Conservation (phyloP, 2,888 invertebrate species). For the Ormyrus thymus region DNA sequence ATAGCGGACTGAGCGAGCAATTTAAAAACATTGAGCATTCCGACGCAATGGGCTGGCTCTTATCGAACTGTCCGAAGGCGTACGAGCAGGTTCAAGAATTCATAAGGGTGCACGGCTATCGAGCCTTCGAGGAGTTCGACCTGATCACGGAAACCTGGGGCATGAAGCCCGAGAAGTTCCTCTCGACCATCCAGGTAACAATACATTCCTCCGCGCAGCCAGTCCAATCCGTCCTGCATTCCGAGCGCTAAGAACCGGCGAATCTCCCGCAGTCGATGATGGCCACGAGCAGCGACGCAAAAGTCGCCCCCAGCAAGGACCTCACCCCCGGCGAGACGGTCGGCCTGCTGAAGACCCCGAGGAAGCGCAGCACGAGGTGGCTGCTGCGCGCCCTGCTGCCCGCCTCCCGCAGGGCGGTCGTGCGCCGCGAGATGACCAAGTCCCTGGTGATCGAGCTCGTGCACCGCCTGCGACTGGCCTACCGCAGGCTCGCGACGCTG, state of each 20-base stretch:
- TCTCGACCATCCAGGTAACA: constrained; percentile 79
- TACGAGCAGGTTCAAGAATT: constrained; percentile 78
- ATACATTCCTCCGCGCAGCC: not conserved
- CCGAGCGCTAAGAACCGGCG: too few species aligned
- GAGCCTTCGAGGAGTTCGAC: constrained; percentile 84
- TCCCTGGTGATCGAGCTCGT: constrained; percentile 77
- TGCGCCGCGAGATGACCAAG: constrained; percentile 82
- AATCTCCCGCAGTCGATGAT: constrained; percentile 53
- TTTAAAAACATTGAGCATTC: constrained; percentile 76
- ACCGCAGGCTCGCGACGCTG: constrained; percentile 77
- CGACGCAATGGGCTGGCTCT: constrained; percentile 79
- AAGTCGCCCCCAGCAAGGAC: constrained; percentile 64
- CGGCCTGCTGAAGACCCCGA: constrained; percentile 76
- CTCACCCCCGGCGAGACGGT: constrained; percentile 76
- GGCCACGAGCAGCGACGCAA: not conserved
- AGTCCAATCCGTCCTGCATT: too few species aligned
- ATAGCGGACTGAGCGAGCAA: constrained; percentile 74
- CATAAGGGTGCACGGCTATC: constrained; percentile 83
- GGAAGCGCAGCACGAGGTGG: constrained; percentile 76
- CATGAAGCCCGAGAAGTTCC: constrained; percentile 79
- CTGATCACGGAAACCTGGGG: constrained; percentile 81
- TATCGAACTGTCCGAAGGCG: constrained; percentile 75
- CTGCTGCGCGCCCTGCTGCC: constrained; percentile 80
- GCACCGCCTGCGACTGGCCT: constrained; percentile 80
- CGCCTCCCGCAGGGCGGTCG: constrained; percentile 79